These are phyloP conservation scores for Hyposmocoma kahamanoa DNA, from an alignment of 1,140 invertebrate genomes.

Conservation along the genomic window DNA sequence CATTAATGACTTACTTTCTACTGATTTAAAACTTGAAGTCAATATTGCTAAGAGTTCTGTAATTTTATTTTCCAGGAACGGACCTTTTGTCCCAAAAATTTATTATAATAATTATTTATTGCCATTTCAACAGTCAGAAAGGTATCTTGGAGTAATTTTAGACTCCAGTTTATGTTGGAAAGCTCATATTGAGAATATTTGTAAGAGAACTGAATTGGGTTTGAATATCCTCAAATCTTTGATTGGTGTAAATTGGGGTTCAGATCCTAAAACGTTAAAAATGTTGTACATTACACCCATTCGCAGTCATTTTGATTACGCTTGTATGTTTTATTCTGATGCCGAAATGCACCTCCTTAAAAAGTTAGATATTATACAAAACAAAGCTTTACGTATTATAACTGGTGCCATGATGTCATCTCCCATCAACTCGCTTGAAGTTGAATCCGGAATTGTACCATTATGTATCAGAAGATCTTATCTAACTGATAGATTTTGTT, in stretches of 20 bases:
- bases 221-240: no score
- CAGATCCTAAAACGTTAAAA: background rate
- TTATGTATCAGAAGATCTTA: conserved; percentile 2
- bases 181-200: no score
- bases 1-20: background rate
- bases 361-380: background rate
- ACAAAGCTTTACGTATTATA: conserved; percentile 4
- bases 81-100: background rate
- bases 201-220: no score
- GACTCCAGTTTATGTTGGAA: background rate
- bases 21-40: conserved; percentile 7
- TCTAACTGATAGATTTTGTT: conserved; percentile 3
- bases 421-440: conserved; percentile 8
- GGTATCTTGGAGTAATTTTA: conserved; percentile 1
- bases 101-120: background rate
- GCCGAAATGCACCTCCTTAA: no score
- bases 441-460: conserved; percentile 2
- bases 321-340: background rate
- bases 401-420: conserved; percentile 8
- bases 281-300: background rate
- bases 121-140: background rate
- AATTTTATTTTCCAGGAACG: conserved; percentile 1
- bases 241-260: background rate
- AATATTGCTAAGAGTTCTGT: conserved; percentile 7
- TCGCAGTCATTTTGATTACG: conserved; percentile 4